Conservation (phyloP, 2,113 vertebrate genomes). For the Poeciliopsis prolifica region DNA sequence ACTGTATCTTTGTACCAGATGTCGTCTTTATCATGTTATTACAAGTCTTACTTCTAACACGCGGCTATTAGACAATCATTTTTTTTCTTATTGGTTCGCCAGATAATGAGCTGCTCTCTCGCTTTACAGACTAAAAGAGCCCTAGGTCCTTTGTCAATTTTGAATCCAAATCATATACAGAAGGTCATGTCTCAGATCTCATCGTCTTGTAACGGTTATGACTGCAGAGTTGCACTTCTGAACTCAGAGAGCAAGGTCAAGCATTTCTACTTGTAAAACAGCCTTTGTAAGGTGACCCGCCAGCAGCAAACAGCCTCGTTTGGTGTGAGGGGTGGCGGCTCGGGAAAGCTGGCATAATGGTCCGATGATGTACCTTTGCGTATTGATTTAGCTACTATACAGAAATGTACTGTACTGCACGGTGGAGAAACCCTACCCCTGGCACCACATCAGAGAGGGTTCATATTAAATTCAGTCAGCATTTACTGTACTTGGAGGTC, state of each 20-base stretch:
- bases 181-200: conserved; percentile 26
- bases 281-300: conserved; percentile 56
- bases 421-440: conserved; percentile 65
- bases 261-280: conserved; percentile 54
- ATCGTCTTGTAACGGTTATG: conserved; percentile 2
- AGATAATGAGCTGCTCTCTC: conserved; percentile 8
- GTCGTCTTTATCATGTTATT: conserved; percentile 44
- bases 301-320: conserved; percentile 19
- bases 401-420: conserved; percentile 55
- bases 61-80: conserved; percentile 2
- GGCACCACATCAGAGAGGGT: conserved; percentile 62
- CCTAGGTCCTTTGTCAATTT: background rate
- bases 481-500: conserved; percentile 65
- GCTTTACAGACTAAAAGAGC: background rate
- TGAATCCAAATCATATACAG: conserved; percentile 3
- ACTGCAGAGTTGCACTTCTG: conserved; percentile 29
- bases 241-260: conserved; percentile 51
- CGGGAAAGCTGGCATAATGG: conserved; percentile 57
- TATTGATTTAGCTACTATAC: conserved; percentile 69
- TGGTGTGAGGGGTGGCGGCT: background rate
- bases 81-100: background rate
- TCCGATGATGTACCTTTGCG: conserved; percentile 58
- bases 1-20: conserved; percentile 42
- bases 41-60: conserved; percentile 3
- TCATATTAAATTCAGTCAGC: conserved; percentile 74